phyloP scores from a whole-genome alignment of 2,888 invertebrate genomes.

The Shargacucullia verbasci region DNA sequence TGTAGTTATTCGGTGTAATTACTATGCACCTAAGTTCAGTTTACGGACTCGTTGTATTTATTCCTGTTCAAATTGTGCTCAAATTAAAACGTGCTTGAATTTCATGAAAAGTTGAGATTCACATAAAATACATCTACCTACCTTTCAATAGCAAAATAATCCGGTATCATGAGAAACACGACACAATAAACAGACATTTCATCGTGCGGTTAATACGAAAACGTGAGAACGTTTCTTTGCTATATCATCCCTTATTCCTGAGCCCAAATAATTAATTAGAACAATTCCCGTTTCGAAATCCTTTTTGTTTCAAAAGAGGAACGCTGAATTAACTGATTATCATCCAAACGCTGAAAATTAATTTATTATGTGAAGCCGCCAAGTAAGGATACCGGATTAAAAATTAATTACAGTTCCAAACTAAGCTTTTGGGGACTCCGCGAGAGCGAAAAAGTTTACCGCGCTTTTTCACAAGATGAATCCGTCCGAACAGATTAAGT shows the following conservation, averaged over 20 bases:
- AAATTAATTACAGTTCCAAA: conserved; percentile 82
- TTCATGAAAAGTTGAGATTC: too few relatives aligned
- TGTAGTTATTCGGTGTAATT: too few relatives aligned
- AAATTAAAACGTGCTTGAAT: too few relatives aligned
- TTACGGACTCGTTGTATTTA: too few relatives aligned
- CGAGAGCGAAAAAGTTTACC: conserved; percentile 68
- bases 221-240: conserved; percentile 40
- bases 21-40: too few relatives aligned
- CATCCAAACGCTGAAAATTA: conserved; percentile 70
- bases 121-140: not conserved
- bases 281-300: conserved; percentile 57
- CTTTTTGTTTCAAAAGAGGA: conserved; percentile 62
- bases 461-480: conserved; percentile 59
- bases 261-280: conserved; percentile 63
- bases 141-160: conserved; percentile 23
- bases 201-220: conserved; percentile 28
- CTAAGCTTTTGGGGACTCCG: conserved; percentile 68
- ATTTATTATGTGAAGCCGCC: conserved; percentile 80
- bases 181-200: conserved; percentile 40
- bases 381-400: conserved; percentile 80
- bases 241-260: conserved; percentile 49
- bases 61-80: too few relatives aligned
- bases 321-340: conserved; percentile 71
- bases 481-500: conserved; percentile 43
- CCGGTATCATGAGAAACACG: conserved; percentile 24